Evolutionary conservation across 2,113 vertebrate genomes (phyloP).

Genomic region (Phoenicopterus ruber): DNA sequence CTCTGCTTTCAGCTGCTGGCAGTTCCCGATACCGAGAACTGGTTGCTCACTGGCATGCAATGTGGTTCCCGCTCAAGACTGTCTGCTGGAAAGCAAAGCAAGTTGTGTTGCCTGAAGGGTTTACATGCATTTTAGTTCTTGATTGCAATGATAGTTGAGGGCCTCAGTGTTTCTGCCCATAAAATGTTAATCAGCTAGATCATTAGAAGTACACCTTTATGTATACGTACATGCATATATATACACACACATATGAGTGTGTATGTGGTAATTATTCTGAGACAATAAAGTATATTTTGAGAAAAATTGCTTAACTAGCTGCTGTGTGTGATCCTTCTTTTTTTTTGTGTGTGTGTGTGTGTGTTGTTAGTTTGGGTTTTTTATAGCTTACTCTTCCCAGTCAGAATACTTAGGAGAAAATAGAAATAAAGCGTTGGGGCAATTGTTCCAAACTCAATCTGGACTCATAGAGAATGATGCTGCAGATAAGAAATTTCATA

Average conservation of each 20-base stretch:
- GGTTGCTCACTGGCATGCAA: not conserved
- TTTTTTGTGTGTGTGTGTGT: too few species aligned
- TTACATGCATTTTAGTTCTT: not conserved
- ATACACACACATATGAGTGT: not conserved
- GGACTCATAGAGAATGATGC: not conserved
- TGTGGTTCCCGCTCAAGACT: not conserved
- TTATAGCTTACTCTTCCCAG: not conserved
- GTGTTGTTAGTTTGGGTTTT: not conserved
- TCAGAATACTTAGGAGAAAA: not conserved
- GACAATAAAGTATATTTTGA: not conserved
- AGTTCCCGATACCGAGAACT: not conserved
- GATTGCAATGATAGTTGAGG: not conserved
- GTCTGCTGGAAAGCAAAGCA: not conserved
- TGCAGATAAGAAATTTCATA: not conserved
- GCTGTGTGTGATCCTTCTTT: not conserved
- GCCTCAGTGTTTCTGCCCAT: not conserved
- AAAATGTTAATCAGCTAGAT: not conserved
- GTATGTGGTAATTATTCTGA: not conserved
- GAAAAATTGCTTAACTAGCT: not conserved
- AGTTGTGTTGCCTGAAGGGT: not conserved
- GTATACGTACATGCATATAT: rapidly evolving
- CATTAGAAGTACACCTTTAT: not conserved
- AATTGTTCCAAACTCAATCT: not conserved
- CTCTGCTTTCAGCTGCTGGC: not conserved
- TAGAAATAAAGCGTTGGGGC: not conserved